A percentile compares a stretch with the other conserved stretches of the same genome.
Evolutionary conservation across 2,888 invertebrate species (phyloP).

Genomic region (Phyllotreta striolata): DNA sequence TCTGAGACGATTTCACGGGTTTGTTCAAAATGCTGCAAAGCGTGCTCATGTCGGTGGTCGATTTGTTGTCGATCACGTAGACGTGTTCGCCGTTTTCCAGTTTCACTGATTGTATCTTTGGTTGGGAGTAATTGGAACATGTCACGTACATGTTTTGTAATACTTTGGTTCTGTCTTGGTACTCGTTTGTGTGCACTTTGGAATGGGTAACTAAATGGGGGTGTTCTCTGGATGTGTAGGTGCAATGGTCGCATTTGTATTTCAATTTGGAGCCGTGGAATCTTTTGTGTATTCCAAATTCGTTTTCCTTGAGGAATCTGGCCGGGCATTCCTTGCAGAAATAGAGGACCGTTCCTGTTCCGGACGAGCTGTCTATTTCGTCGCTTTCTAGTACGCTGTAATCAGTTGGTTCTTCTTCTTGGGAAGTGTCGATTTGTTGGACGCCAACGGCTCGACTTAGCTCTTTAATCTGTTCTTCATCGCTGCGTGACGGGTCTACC

Average conservation of each 20-base stretch:
- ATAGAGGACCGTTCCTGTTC: constrained; percentile 63
- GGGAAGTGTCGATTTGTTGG: constrained; percentile 26
- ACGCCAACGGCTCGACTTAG: constrained; percentile 49
- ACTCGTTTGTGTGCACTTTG: constrained; percentile 77
- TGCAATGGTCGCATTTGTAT: constrained; percentile 78
- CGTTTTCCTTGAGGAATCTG: constrained; percentile 78
- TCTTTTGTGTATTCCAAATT: constrained; percentile 75
- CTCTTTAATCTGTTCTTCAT: constrained; percentile 72
- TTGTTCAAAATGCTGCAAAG: constrained; percentile 45
- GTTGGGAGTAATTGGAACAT: constrained; percentile 71
- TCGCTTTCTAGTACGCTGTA: constrained; percentile 40
- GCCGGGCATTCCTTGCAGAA: constrained; percentile 87
- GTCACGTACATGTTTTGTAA: constrained; percentile 71
- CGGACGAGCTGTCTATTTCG: constrained; percentile 50
- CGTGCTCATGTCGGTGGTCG: constrained; percentile 41
- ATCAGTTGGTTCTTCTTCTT: constrained; percentile 21
- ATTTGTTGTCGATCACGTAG: constrained; percentile 62
- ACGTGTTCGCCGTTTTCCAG: constrained; percentile 55
- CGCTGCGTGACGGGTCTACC: constrained; percentile 70
- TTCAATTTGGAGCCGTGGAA: constrained; percentile 72
- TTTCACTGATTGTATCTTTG: constrained; percentile 63
- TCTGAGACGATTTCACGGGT: constrained; percentile 50
- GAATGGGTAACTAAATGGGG: constrained; percentile 74
- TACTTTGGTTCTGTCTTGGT: constrained; percentile 78
- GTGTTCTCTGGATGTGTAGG: constrained; percentile 77